Evolutionary conservation across 1,140 invertebrate genomes (phyloP).

Genomic region (Metaphire vulgaris): DNA sequence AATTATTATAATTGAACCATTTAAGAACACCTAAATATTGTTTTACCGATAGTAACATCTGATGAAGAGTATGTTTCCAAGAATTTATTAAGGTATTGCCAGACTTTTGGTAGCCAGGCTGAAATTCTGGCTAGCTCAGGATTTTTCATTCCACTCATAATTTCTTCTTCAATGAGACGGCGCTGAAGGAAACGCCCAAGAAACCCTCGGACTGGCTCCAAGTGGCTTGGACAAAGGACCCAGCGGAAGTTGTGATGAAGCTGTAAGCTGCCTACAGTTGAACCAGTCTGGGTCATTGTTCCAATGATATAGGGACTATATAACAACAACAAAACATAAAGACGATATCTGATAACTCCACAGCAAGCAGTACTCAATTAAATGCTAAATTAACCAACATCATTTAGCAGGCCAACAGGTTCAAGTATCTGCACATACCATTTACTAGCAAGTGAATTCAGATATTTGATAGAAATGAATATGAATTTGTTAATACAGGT

Average conservation of each 20-base stretch:
- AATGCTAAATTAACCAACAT: too few species aligned
- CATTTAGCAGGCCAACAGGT: too few species aligned
- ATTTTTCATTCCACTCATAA: slow-evolving; percentile 45
- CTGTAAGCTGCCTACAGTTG: slow-evolving; percentile 86
- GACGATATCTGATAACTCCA: too few species aligned
- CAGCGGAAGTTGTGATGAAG: slow-evolving; percentile 90
- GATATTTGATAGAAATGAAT: too few species aligned
- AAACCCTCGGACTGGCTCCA: slow-evolving; percentile 94
- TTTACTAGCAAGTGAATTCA: too few species aligned
- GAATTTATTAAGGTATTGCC: slow-evolving; percentile 89
- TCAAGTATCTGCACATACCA: too few species aligned
- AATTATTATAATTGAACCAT: too few species aligned
- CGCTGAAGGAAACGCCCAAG: slow-evolving; percentile 80
- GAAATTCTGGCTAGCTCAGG: slow-evolving; percentile 74
- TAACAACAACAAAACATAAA: too few species aligned
- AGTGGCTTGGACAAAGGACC: slow-evolving; percentile 83
- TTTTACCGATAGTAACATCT: slow-evolving; percentile 84
- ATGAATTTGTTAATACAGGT: too few species aligned
- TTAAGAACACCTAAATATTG: too few species aligned
- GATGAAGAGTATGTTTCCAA: slow-evolving; percentile 94
- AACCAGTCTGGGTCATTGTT: slow-evolving; percentile 92
- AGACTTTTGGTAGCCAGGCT: slow-evolving; percentile 89
- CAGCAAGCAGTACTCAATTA: too few species aligned
- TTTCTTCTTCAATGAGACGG: slow-evolving; percentile 75
- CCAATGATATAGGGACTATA: slow-evolving; percentile 63